Evolutionary conservation across 2,888 invertebrate species (phyloP), one percentile per base, ranked within the genome.

Genomic region (Protophormia terraenovae): DNA sequence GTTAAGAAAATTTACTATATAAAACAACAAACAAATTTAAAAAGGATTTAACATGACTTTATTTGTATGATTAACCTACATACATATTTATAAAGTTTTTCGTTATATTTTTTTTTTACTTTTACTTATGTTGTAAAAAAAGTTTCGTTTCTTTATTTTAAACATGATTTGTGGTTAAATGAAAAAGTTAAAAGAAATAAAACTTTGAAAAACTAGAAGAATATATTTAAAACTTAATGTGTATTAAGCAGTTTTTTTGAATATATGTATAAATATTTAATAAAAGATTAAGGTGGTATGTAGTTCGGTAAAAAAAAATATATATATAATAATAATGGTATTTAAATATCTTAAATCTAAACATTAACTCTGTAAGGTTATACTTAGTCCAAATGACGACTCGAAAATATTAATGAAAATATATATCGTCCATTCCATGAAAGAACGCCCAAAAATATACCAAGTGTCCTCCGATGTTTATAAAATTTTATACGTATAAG

Each of bases 41-140:
- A 66, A 60, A 66, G 72, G 47, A 80, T 60, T 80, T 72, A 75
- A 66, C 16, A 80, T 47, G 47, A 71, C 29, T 79, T 72, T 71
- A 27, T 78, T 12, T 35, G n/a, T 38, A 55, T 72, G 45, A 71
- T 71, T 75, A 24, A 58, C 60, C 47, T 41, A 47, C 22, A 24
- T 32, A 47, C 29, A 29, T 3, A 5, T 19, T 38, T n/a, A 41
- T 14, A 41, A n/a, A 41, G 3, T 35, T 35, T 5, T n/a, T n/a
- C n/a, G n/a, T n/a, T 41, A 3, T 41, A n/a, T 41, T 16, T 22
- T 55, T 53, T 27, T 64, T 7, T 27, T 24, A 24, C 5, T 27
- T 50, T 53, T 22, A 14, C 14, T 3, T 29, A 72, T 53, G 10
- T 29, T 6, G 14, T n/a, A 27, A 5, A 19, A 35, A 62, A 67